These are phyloP conservation scores for Ophraella communa DNA, from an alignment of 2,888 invertebrate genomes.

Conservation along the genomic window DNA sequence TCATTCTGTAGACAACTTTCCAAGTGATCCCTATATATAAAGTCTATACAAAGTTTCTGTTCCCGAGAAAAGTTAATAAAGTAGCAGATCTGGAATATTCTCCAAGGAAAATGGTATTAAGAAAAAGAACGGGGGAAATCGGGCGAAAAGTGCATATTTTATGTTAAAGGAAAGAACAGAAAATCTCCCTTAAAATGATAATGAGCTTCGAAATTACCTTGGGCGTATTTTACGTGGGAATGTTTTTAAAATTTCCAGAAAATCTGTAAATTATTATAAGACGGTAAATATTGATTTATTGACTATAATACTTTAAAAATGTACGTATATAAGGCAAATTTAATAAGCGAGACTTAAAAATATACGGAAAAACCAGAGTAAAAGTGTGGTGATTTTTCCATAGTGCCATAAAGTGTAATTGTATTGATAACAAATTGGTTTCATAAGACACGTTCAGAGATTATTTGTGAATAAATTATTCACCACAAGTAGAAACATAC, in stretches of 20 bases:
- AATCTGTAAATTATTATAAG: slow-evolving; percentile 37
- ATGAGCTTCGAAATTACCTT: slow-evolving; percentile 45
- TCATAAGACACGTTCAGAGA: too few relatives aligned
- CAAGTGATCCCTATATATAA: background rate
- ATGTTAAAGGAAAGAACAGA: slow-evolving; percentile 30
- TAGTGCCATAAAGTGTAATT: too few relatives aligned
- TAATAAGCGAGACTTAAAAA: too few relatives aligned
- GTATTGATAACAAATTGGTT: too few relatives aligned
- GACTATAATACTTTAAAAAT: background rate
- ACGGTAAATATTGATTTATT: background rate
- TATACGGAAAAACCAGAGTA: too few relatives aligned
- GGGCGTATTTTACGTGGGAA: slow-evolving; percentile 42
- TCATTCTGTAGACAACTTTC: background rate
- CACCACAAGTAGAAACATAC: too few relatives aligned
- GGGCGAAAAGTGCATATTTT: slow-evolving; percentile 33
- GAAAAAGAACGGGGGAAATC: slow-evolving; percentile 8
- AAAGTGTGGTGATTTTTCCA: too few relatives aligned
- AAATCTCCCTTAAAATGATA: slow-evolving; percentile 43
- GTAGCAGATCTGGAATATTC: background rate
- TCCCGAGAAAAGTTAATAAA: background rate
- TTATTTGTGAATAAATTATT: too few relatives aligned
- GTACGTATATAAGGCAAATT: too few relatives aligned
- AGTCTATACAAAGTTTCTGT: background rate
- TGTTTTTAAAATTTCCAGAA: slow-evolving; percentile 50
- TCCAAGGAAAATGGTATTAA: slow-evolving; percentile 12